Evolutionary conservation across 2,888 invertebrate species (phyloP).

Genomic region (Apoderus coryli): DNA sequence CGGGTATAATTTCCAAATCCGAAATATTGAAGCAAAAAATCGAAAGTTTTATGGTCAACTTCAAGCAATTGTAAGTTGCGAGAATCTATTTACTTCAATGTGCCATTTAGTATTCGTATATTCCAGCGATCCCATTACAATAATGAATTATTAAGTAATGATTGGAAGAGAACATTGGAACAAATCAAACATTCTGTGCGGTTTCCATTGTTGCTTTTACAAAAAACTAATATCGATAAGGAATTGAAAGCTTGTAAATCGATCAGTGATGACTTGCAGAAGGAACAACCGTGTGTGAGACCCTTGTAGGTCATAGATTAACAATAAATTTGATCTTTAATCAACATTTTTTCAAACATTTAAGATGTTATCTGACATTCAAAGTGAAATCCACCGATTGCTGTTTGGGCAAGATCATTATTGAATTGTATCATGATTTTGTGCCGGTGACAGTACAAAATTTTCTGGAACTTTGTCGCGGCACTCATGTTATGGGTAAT

Average conservation of each 20-base stretch:
- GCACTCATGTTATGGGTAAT: no score
- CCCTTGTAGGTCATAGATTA: slow-evolving; percentile 16
- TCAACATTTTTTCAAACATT: no score
- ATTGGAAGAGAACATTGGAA: slow-evolving; percentile 20
- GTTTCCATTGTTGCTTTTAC: slow-evolving; percentile 23
- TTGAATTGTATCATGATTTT: slow-evolving; percentile 31
- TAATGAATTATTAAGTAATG: slow-evolving; percentile 16
- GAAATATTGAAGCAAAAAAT: slow-evolving; percentile 22
- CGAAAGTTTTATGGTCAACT: slow-evolving; percentile 18
- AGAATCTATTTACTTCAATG: not conserved
- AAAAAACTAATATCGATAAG: slow-evolving; percentile 23
- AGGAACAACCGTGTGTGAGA: slow-evolving; percentile 14
- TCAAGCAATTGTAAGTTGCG: slow-evolving; percentile 17
- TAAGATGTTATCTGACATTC: slow-evolving; percentile 31
- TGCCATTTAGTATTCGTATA: not conserved
- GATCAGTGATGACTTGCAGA: slow-evolving; percentile 22
- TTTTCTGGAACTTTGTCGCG: slow-evolving; percentile 29
- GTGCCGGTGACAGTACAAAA: slow-evolving; percentile 31
- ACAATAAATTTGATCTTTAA: no score
- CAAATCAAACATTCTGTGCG: slow-evolving; percentile 22
- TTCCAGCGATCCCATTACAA: slow-evolving; percentile 20
- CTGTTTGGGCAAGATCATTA: slow-evolving; percentile 27
- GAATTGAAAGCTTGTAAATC: slow-evolving; percentile 22
- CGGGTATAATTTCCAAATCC: slow-evolving; percentile 19
- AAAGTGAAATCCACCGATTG: slow-evolving; percentile 25